Evolutionary conservation across 2,888 invertebrate genomes (phyloP).

Genomic region (Dione vanillae): DNA sequence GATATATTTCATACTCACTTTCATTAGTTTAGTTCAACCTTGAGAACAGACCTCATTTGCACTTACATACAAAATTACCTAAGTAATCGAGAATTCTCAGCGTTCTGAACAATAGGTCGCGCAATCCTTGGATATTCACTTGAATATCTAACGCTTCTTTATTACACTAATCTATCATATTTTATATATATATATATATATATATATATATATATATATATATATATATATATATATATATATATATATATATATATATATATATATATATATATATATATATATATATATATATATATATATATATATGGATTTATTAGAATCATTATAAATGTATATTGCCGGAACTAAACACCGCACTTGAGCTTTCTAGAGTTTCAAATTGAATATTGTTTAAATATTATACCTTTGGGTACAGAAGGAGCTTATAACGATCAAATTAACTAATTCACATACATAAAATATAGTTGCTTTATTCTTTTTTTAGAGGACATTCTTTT

Average conservation of each 20-base stretch:
- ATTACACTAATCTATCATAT: slow-evolving; percentile 28
- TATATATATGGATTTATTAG: too few species aligned
- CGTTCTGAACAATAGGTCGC: slow-evolving; percentile 16
- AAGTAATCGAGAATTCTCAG: slow-evolving; percentile 23
- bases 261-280: too few species aligned
- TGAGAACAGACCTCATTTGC: slow-evolving; percentile 27
- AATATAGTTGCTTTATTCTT: too few species aligned
- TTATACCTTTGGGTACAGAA: too few species aligned
- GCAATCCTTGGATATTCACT: slow-evolving; percentile 24
- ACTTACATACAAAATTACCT: slow-evolving; percentile 21
- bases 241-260: neutral
- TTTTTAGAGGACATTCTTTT: too few species aligned
- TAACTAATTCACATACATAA: too few species aligned
- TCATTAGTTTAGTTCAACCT: slow-evolving; percentile 9
- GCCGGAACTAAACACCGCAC: too few species aligned
- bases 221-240: neutral
- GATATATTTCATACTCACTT: neutral
- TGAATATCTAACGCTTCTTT: slow-evolving; percentile 24
- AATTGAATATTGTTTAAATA: too few species aligned
- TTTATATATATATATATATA: slow-evolving; percentile 3
- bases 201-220: neutral
- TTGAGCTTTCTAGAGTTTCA: too few species aligned
- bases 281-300: too few species aligned
- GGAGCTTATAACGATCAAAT: too few species aligned
- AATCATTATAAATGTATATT: too few species aligned